Base-by-base conservation (phyloP, 2,113 vertebrate genomes). In the Marmota monax region DNA sequence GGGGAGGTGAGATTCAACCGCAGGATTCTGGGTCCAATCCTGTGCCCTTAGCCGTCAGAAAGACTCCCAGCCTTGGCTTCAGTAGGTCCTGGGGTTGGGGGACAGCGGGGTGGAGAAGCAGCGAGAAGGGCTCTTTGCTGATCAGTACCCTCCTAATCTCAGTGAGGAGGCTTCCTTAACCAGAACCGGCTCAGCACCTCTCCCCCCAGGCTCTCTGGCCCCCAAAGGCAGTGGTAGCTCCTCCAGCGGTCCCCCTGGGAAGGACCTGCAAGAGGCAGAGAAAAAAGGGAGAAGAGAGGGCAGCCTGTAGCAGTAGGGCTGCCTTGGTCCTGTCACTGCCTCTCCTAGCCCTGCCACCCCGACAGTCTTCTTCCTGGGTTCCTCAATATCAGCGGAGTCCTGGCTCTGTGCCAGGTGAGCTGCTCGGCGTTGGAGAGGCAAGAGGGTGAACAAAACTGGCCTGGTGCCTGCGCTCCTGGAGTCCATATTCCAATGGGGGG, bases 91-190 rank as follows among this genome's bases (percentile, higher is more conserved):
- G 1, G 1, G 29, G n/a, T 37, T 29, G 45, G 58, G 27, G 53
- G 23, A 0, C 18, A 27, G 2, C n/a, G 2, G 37, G 29, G 13
- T 0, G 1, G 29, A 70, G 13, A 67, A n/a, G 39, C 37, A 48
- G 79, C 14, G 37, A 89, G n/a, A 67, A 63, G 27, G 48, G 4
- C 65, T 23, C 17, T 58, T 53, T 37, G 32, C 12, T 4, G 25
- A 48, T 69, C 18, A 0, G 2, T 8, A 88, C 22, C 27, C 11
- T 18, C 27, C n/a, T 20, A 5, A 11, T 9, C 27, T 29, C 92
- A 2, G 2, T 4, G 39, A 42, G 83, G n/a, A 2, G 2, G 20
- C 69, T 83, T 34, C 0, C 1, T 82, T 73, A 12, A 48, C 29
- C 13, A 23, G 45, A 84, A 45, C 3, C 0, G 14, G 32, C 23